Evolutionary conservation across 2,888 invertebrate genomes (phyloP).

Genomic region (Bedellia somnulentella): DNA sequence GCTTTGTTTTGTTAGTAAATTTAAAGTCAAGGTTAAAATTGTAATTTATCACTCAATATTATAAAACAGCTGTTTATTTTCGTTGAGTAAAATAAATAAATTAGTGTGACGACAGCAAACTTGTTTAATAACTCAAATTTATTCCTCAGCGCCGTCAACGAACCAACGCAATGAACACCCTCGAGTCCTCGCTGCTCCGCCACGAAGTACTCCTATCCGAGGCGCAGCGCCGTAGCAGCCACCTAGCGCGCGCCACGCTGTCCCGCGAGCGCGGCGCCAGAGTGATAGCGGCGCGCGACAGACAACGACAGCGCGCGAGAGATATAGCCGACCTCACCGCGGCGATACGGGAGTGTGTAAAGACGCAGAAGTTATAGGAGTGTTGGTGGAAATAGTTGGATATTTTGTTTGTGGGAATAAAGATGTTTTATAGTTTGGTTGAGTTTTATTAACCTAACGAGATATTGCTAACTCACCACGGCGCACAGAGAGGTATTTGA

Average conservation of each 20-base stretch:
- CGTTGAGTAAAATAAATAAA: no score
- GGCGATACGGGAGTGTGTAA: constrained; percentile 28
- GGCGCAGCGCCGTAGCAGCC: constrained; percentile 20
- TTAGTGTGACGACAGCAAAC: no score
- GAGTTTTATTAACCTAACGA: no score
- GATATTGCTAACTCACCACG: no score
- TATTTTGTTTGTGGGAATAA: no score
- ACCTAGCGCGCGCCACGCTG: constrained; percentile 22
- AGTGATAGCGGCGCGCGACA: constrained; percentile 19
- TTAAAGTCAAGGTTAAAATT: no score
- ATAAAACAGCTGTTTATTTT: no score
- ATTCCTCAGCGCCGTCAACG: constrained; percentile 31
- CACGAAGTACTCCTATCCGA: constrained; percentile 27
- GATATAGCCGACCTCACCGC: constrained; percentile 25
- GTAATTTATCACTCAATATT: no score
- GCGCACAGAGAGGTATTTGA: no score
- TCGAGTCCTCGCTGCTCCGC: constrained; percentile 26
- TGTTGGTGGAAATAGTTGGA: neutral
- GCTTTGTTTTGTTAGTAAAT: no score
- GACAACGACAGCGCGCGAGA: constrained; percentile 16
- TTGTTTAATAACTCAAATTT: neutral
- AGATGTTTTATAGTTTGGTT: no score
- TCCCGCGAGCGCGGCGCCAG: constrained; percentile 17
- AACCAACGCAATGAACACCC: constrained; percentile 28
- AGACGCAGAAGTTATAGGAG: constrained; percentile 8